Evolutionary conservation across 2,797 vertebrate genomes (phyloP).

Genomic region (Diplodus puntazzo): DNA sequence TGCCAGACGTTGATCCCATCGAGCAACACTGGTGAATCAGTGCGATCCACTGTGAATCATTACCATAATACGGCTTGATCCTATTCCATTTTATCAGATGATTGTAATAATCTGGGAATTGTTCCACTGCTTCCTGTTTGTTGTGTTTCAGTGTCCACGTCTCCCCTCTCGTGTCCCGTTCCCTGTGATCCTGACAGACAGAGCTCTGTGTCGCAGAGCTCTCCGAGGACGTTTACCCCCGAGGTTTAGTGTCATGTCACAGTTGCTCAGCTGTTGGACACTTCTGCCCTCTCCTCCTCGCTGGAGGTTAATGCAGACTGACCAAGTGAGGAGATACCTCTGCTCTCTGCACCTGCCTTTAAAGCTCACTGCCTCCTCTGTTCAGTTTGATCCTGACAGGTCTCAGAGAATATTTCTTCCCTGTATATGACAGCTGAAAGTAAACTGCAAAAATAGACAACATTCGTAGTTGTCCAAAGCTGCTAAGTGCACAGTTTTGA

Average conservation of each 20-base stretch:
- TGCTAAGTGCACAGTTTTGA: conserved; percentile 44
- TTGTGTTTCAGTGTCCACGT: conserved; percentile 29
- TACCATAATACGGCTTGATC: conserved; percentile 6
- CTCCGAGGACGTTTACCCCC: conserved; percentile 42
- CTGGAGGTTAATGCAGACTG: conserved; percentile 46
- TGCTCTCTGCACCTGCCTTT: conserved; percentile 29
- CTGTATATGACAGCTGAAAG: conserved; percentile 31
- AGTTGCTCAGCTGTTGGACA: conserved; percentile 36
- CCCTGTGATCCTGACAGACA: conserved; percentile 55
- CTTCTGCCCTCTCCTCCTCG: conserved; percentile 26
- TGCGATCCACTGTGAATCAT: conserved; percentile 22
- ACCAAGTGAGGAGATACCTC: conserved; percentile 39
- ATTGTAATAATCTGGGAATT: conserved; percentile 45
- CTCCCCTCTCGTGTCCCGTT: conserved; percentile 8
- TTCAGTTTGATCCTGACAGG: conserved; percentile 21
- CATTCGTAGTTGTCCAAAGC: conserved; percentile 25
- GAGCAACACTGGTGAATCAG: conserved; percentile 14
- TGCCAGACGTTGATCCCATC: conserved; percentile 22
- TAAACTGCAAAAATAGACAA: conserved; percentile 38
- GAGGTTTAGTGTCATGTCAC: conserved; percentile 56
- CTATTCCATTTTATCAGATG: conserved; percentile 39
- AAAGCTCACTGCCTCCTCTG: conserved; percentile 3
- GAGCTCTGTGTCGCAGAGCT: conserved; percentile 45
- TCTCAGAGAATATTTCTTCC: conserved; percentile 27
- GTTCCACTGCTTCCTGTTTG: conserved; percentile 22